Conservation (phyloP, 2,888 invertebrate genomes). For the Melitaea athalia region DNA sequence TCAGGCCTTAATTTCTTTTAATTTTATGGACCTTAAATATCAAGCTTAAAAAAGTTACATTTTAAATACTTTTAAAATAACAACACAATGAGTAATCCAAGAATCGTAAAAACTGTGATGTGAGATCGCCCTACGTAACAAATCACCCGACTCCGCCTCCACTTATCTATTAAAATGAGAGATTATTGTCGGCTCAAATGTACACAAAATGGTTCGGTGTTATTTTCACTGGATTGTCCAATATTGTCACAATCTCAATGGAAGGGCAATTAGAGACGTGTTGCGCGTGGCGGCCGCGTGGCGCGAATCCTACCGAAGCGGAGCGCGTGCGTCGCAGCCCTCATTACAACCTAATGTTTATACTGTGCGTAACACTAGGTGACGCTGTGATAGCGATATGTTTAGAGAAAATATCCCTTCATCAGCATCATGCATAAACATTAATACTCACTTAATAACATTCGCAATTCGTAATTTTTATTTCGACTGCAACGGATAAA, state of each 20-base stretch:
- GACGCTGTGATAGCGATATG: constrained; percentile 58
- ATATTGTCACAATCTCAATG: constrained; percentile 79
- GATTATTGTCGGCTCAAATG: constrained; percentile 73
- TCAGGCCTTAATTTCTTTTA: constrained; percentile 35
- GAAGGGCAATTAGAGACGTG: constrained; percentile 80
- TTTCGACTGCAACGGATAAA: constrained; percentile 30
- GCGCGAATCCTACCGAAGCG: constrained; percentile 46
- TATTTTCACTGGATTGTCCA: constrained; percentile 81
- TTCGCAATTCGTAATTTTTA: background rate
- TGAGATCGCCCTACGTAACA: constrained; percentile 58
- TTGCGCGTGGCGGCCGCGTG: constrained; percentile 77
- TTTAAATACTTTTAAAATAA: constrained; percentile 9
- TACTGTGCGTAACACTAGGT: constrained; percentile 59
- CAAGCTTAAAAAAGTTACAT: background rate
- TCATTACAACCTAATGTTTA: constrained; percentile 69
- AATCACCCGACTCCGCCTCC: constrained; percentile 76
- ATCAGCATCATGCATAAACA: constrained; percentile 20
- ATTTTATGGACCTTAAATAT: constrained; percentile 23
- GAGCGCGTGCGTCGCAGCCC: constrained; percentile 58
- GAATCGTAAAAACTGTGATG: constrained; percentile 40
- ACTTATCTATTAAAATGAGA: constrained; percentile 82
- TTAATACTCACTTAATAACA: constrained; percentile 7
- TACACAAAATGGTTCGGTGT: constrained; percentile 68
- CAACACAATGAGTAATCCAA: constrained; percentile 16
- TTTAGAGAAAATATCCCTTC: constrained; percentile 45